These are phyloP conservation scores for Cheirogaleus major DNA, from an alignment of 2,797 vertebrate genomes.

Conservation along the genomic window DNA sequence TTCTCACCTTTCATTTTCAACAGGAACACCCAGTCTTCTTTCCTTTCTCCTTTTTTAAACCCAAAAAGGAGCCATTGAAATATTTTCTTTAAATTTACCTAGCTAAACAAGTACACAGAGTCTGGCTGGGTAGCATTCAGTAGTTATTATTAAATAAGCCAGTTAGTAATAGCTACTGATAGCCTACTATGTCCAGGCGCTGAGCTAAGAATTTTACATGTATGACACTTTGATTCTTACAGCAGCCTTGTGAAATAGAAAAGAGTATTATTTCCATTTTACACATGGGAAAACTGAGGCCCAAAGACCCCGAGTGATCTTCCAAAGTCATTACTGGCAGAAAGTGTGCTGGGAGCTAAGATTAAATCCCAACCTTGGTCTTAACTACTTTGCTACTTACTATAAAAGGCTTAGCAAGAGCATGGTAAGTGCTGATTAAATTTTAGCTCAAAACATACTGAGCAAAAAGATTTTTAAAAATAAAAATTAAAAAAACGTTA, in stretches of 20 bases:
- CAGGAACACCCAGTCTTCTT: not conserved
- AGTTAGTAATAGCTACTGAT: not conserved
- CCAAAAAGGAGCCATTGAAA: not conserved
- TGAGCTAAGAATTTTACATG: not conserved
- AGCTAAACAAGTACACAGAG: not conserved
- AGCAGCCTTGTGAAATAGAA: not conserved
- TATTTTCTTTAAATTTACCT: not conserved
- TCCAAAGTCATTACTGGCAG: not conserved
- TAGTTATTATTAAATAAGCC: not conserved
- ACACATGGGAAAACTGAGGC: not conserved
- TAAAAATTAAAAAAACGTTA: not conserved
- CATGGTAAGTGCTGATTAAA: not conserved
- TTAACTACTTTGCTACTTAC: not conserved
- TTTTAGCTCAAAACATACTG: not conserved
- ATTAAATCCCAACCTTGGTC: not conserved
- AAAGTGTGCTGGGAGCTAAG: not conserved
- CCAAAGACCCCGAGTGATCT: not conserved
- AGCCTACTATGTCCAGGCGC: not conserved
- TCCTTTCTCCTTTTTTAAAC: not conserved
- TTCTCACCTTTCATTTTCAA: conserved; percentile 62
- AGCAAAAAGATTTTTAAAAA: too few relatives aligned
- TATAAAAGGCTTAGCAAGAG: not conserved
- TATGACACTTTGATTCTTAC: not conserved
- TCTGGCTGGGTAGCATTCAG: not conserved
- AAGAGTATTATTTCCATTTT: not conserved